Base-by-base conservation (phyloP, 1,140 invertebrate species). In the Varroa destructor region DNA sequence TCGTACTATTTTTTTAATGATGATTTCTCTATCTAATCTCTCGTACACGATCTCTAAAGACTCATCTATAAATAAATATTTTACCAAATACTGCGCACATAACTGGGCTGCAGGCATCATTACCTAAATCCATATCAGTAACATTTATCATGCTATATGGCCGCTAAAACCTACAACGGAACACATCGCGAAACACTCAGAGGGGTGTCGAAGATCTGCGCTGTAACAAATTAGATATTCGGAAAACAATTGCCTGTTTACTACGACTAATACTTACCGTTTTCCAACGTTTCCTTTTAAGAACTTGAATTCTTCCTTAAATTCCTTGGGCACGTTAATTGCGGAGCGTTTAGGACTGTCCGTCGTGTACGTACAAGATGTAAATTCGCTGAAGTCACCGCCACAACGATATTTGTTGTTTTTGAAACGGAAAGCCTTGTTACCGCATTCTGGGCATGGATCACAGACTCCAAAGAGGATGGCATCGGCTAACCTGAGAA, bases 361-460 rank as follows among this genome's bases (percentile, higher is more conserved):
- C 0, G 86, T 85, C 6, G 86, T 77, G 75, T 87, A 86, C 56
- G 84, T 82, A 79, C 95, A 98, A 79, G 89, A 91, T 0, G 89
- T 87, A 90, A 92, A 98, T 79, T 94, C 93, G 40, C 86, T 88
- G 51, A 93, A 75, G 79, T 88, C 82, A 56, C 93, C 94, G 75
- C 79, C 81, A 77, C 92, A 95, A 73, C 84, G 80, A 77, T 94
- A 95, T 0, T 88, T 88, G 75, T 86, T 85, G 75, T 80, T 84
- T 82, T 77, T 78, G 76, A 83, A 83, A 42, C 75, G 75, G 75
- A 92, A 82, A 76, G 91, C 86, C 8, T 88, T 87, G 54, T 81
- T 78, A 72, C 86, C 85, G 78, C 96, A 99, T 76, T 88, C 86
- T 4, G 84, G 78, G 79, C 95, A 98, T 0, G 84, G 84, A 71